phyloP scores from a whole-genome alignment of 2,888 invertebrate genomes.

The Mesochorus sp. region DNA sequence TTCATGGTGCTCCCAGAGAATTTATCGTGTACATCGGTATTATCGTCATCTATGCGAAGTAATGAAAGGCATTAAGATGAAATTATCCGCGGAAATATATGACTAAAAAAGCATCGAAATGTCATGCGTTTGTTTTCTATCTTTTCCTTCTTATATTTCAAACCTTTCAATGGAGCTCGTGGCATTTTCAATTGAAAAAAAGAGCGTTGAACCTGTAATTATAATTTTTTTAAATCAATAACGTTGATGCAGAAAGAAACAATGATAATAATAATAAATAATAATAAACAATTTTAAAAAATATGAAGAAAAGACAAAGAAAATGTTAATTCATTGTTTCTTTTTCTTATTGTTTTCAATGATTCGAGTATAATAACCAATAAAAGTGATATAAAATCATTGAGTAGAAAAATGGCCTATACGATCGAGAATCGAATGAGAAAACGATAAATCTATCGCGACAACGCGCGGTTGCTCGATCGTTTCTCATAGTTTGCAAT shows the following conservation, averaged over 20 bases:
- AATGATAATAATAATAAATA: too few species aligned
- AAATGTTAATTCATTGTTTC: too few species aligned
- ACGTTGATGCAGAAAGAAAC: too few species aligned
- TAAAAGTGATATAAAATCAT: background rate
- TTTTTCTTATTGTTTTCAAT: too few species aligned
- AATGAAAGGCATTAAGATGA: conserved; percentile 8
- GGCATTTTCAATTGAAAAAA: too few species aligned
- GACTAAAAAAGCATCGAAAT: background rate
- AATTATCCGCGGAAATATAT: background rate
- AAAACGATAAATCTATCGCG: conserved; percentile 48
- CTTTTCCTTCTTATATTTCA: background rate
- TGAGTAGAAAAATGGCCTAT: too few species aligned
- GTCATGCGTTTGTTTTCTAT: background rate
- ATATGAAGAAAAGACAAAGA: too few species aligned
- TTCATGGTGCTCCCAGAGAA: conserved; percentile 75
- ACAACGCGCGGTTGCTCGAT: conserved; percentile 11
- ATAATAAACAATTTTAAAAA: too few species aligned
- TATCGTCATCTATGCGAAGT: conserved; percentile 56
- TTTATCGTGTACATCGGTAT: conserved; percentile 62
- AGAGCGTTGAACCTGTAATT: too few species aligned
- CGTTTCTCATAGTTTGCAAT: conserved; percentile 44
- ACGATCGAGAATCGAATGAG: too few species aligned
- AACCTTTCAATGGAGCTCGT: too few species aligned
- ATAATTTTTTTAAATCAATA: too few species aligned
- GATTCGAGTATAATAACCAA: background rate